Evolutionary conservation across 2,888 invertebrate genomes (phyloP).

Genomic region (Diplolepis rosae): DNA sequence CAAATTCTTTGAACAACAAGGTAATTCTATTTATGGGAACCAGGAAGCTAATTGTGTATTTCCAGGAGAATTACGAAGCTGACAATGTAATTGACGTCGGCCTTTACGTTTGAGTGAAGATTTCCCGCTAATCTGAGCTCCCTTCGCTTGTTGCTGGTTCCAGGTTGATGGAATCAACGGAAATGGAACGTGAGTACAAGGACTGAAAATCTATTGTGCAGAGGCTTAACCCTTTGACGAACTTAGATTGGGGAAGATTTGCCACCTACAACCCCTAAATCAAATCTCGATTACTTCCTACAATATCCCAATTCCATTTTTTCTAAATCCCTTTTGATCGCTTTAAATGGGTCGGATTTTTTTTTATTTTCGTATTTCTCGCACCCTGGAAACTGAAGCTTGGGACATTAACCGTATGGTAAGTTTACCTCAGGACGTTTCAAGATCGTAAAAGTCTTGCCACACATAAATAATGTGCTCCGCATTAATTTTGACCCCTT

Average conservation of each 20-base stretch:
- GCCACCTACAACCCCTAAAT: constrained; percentile 25
- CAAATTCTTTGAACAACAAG: too few relatives aligned
- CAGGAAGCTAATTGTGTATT: neutral
- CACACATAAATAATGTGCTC: constrained; percentile 28
- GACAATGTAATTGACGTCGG: neutral
- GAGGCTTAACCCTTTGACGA: constrained; percentile 29
- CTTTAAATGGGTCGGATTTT: neutral
- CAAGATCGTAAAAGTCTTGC: constrained; percentile 20
- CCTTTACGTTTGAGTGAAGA: constrained; percentile 25
- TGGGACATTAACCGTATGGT: constrained; percentile 5
- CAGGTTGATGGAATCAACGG: constrained; percentile 18
- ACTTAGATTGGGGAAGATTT: constrained; percentile 1
- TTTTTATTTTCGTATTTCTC: neutral
- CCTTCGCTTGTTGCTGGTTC: too few relatives aligned
- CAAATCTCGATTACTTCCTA: constrained; percentile 28
- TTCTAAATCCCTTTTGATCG: neutral
- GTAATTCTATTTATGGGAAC: neutral
- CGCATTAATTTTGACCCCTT: constrained; percentile 30
- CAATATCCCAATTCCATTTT: constrained; percentile 21
- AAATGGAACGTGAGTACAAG: constrained; percentile 30
- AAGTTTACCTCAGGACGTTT: constrained; percentile 14
- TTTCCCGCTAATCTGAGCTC: constrained; percentile 21
- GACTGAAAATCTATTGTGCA: constrained; percentile 18
- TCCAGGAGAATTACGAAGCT: neutral
- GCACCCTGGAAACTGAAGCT: neutral